phyloP scores from a whole-genome alignment of 2,797 vertebrate species.

The Intellagama lesueurii region DNA sequence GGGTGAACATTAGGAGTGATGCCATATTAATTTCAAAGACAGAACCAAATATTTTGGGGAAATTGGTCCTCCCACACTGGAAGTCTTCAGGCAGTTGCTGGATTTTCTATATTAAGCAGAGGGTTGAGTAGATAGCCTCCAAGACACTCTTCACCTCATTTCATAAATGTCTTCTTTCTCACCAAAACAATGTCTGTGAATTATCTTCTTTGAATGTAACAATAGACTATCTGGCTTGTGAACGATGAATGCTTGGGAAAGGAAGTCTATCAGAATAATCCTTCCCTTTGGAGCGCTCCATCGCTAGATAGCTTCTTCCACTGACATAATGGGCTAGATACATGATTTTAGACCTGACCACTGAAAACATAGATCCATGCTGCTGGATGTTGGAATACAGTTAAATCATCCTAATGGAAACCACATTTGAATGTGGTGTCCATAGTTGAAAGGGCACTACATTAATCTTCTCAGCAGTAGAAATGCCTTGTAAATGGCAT shows the following conservation, averaged over 20 bases:
- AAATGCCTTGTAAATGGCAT: constrained; percentile 53
- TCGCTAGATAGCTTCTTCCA: constrained; percentile 67
- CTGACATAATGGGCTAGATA: constrained; percentile 68
- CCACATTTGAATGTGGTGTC: constrained; percentile 71
- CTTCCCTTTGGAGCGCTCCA: constrained; percentile 67
- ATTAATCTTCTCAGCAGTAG: constrained; percentile 71
- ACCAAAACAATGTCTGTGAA: constrained; percentile 45
- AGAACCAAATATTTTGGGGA: neutral
- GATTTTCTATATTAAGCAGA: neutral
- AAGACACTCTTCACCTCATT: neutral
- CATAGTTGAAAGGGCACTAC: constrained; percentile 72
- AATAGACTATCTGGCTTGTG: constrained; percentile 29
- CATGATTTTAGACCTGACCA: constrained; percentile 71
- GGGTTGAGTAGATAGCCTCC: neutral
- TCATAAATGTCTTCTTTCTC: neutral
- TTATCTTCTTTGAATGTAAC: constrained; percentile 56
- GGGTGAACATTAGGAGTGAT: neutral
- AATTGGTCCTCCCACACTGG: too few relatives aligned
- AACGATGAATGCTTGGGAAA: constrained; percentile 53
- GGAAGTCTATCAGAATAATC: constrained; percentile 62
- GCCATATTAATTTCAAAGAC: neutral
- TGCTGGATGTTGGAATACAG: constrained; percentile 67
- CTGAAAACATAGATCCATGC: constrained; percentile 69
- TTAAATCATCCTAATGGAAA: constrained; percentile 76
- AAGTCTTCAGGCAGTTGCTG: neutral